phyloP scores from a whole-genome alignment of 2,797 vertebrate genomes.

The Phyllotis vaccarum region DNA sequence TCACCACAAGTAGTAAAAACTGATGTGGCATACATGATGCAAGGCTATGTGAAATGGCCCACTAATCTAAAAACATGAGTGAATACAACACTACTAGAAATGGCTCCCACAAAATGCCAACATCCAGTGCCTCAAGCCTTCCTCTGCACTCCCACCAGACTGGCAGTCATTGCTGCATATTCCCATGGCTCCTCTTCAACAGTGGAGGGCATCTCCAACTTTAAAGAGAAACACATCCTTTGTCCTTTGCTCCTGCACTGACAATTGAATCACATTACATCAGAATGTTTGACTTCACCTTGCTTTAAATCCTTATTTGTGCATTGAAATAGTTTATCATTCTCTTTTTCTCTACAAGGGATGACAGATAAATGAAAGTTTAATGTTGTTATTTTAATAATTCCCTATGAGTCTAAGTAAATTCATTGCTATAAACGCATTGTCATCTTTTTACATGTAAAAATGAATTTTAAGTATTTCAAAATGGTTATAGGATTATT shows the following conservation, averaged over 20 bases:
- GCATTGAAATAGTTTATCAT: not conserved
- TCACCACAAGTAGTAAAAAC: not conserved
- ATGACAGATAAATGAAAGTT: conserved; percentile 48
- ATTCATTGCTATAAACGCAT: not conserved
- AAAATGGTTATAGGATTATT: conserved; percentile 44
- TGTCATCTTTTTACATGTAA: conserved; percentile 22
- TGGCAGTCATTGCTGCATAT: accelerated
- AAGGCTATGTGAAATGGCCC: not conserved
- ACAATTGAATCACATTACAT: not conserved
- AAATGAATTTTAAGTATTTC: conserved; percentile 46
- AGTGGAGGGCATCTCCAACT: accelerated
- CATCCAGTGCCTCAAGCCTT: accelerated
- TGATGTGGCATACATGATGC: not conserved
- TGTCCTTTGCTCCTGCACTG: not conserved
- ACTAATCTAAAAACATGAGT: too few species aligned
- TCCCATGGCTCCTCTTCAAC: not conserved
- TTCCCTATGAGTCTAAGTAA: not conserved
- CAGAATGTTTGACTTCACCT: not conserved
- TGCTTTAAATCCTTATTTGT: not conserved
- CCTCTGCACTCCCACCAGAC: not conserved
- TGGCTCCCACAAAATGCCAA: too few species aligned
- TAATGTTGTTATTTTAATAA: conserved; percentile 3
- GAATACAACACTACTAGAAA: accelerated
- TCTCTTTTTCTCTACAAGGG: not conserved
- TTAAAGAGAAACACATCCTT: accelerated